phyloP scores from a whole-genome alignment of 2,113 vertebrate genomes.

The Oreochromis tanganicae region DNA sequence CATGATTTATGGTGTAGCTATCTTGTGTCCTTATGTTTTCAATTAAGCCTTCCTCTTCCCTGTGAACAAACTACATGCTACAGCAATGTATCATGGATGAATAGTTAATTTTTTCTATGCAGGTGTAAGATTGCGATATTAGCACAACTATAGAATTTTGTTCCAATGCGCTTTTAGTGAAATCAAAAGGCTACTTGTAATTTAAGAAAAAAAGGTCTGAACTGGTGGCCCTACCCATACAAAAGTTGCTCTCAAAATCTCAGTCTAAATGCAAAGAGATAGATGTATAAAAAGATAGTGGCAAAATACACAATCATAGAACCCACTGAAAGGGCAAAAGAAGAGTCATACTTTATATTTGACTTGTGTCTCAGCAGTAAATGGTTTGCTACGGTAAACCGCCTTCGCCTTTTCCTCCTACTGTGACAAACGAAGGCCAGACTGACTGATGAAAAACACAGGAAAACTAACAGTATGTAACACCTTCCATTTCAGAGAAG shows the following conservation, averaged over 20 bases:
- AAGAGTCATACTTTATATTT: constrained; percentile 7
- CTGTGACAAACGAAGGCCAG: constrained; percentile 26
- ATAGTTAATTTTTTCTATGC: not conserved
- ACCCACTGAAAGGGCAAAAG: not conserved
- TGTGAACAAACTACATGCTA: not conserved
- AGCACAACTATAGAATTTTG: not conserved
- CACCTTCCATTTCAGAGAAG: constrained; percentile 15
- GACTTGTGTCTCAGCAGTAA: not conserved
- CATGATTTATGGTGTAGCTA: not conserved
- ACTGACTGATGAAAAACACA: constrained; percentile 32
- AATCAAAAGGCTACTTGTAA: not conserved
- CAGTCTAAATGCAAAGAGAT: not conserved
- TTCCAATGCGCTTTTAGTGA: not conserved
- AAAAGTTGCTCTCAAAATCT: not conserved
- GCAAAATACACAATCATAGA: not conserved
- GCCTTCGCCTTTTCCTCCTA: not conserved
- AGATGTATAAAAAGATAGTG: not conserved
- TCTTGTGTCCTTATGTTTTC: not conserved
- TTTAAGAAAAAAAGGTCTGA: not conserved
- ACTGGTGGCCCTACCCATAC: not conserved
- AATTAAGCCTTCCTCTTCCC: not conserved
- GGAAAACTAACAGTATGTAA: constrained; percentile 21
- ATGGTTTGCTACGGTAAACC: constrained; percentile 3
- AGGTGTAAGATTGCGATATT: not conserved
- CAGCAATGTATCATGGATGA: not conserved